phyloP scores from a whole-genome alignment of 2,113 vertebrate genomes.

The Pitta sordida region DNA sequence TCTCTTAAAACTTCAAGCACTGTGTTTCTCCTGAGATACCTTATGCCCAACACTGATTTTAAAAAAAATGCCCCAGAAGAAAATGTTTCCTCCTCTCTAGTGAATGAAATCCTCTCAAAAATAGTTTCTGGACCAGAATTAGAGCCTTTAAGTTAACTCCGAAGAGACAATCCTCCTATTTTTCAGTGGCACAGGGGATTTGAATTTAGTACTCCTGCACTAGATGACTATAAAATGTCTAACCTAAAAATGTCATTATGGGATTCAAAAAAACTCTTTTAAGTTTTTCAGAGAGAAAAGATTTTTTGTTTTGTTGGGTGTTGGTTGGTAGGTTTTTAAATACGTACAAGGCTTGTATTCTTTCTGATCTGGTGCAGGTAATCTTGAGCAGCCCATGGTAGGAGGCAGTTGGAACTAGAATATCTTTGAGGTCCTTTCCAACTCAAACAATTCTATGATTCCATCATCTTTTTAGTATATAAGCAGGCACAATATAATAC shows the following conservation, averaged over 20 bases:
- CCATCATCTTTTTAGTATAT: not conserved
- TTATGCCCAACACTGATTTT: not conserved
- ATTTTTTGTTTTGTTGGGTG: not conserved
- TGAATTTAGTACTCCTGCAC: not conserved
- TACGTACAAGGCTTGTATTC: not conserved
- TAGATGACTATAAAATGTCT: not conserved
- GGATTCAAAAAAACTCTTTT: not conserved
- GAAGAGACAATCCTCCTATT: not conserved
- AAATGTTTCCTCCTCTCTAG: not conserved
- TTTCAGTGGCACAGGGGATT: not conserved
- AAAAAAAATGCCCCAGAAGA: not conserved
- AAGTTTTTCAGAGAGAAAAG: not conserved
- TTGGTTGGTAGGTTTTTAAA: not conserved
- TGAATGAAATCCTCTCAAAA: not conserved
- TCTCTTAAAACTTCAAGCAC: not conserved
- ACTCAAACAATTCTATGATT: not conserved
- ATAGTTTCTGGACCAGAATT: not conserved
- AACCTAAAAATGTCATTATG: not conserved
- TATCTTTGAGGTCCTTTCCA: not conserved
- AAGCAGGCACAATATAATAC: not conserved
- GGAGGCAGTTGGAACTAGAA: not conserved
- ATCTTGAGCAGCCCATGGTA: not conserved
- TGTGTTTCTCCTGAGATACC: not conserved
- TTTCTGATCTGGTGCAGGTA: not conserved
- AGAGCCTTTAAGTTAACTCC: not conserved